These are phyloP conservation scores for Agelas oroides DNA, from an alignment of 37 sponge, comb jelly and placozoan genomes.

Conservation along the genomic window DNA sequence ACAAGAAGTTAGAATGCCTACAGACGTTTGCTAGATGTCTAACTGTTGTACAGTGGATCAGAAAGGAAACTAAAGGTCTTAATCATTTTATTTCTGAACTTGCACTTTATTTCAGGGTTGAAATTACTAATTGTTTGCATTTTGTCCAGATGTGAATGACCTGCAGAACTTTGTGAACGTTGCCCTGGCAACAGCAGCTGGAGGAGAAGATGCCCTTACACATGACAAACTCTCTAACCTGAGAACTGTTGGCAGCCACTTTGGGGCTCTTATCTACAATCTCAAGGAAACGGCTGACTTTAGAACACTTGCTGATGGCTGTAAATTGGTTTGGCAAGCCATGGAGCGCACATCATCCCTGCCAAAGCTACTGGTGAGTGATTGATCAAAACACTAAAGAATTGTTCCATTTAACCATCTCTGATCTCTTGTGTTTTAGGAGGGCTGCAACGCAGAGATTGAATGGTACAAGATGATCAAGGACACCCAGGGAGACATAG, in stretches of 20 bases:
- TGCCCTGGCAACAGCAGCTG: conserved; percentile 67
- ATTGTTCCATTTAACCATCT: not conserved
- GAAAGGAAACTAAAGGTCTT: conserved; percentile 51
- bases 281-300: conserved; percentile 13
- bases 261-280: conserved; percentile 57
- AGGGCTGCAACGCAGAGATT: conserved; percentile 40
- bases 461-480: conserved; percentile 72
- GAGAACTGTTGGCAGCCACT: conserved; percentile 66
- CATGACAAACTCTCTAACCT: conserved; percentile 69
- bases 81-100: not conserved
- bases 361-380: conserved; percentile 50
- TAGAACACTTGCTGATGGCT: conserved; percentile 12
- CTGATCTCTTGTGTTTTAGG: too few relatives aligned
- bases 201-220: conserved; percentile 62
- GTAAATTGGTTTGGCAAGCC: conserved; percentile 58
- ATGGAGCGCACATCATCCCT: conserved; percentile 32
- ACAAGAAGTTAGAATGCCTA: conserved; percentile 33
- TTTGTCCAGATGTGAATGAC: conserved; percentile 64
- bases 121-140: too few relatives aligned
- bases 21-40: conserved; percentile 25
- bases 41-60: conserved; percentile 56
- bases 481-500: conserved; percentile 58
- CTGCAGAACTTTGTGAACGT: conserved; percentile 71
- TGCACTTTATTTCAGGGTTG: too few relatives aligned
- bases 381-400: too few relatives aligned